These are phyloP conservation scores for Cercopithecus mona DNA, from an alignment of 2,113 vertebrate species.

Conservation along the genomic window DNA sequence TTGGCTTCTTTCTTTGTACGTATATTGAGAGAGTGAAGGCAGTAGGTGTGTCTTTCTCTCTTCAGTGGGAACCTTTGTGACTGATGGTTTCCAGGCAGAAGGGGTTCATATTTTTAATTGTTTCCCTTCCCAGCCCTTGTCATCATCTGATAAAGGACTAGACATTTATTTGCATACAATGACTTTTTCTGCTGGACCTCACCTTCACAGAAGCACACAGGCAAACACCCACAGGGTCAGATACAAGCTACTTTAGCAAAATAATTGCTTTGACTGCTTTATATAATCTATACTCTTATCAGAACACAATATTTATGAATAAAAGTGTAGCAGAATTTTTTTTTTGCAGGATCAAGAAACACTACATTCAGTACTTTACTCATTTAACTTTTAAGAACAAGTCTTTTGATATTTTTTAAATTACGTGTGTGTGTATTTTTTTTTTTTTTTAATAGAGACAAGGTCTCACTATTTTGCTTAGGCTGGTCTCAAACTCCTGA, in stretches of 20 bases:
- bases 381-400: constrained; percentile 20
- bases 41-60: not conserved
- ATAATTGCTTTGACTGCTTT: not conserved
- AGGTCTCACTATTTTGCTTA: not conserved
- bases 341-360: constrained; percentile 5
- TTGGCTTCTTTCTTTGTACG: not conserved
- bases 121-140: not conserved
- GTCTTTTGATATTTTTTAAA: not conserved
- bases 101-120: not conserved
- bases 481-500: not conserved
- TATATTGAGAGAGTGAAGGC: not conserved
- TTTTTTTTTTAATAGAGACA: not conserved
- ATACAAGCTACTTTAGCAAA: not conserved
- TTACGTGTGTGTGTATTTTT: too few relatives aligned
- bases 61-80: not conserved
- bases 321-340: not conserved
- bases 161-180: constrained; percentile 32
- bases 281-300: not conserved
- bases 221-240: not conserved
- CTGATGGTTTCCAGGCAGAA: not conserved
- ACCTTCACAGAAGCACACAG: not conserved
- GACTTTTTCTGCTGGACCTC: not conserved
- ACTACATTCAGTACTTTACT: not conserved
- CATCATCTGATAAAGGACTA: not conserved
- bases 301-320: not conserved